Evolutionary conservation across 2,888 invertebrate species (phyloP), one percentile per base, ranked within the genome.

Genomic region (Lasioglossum lativentre): DNA sequence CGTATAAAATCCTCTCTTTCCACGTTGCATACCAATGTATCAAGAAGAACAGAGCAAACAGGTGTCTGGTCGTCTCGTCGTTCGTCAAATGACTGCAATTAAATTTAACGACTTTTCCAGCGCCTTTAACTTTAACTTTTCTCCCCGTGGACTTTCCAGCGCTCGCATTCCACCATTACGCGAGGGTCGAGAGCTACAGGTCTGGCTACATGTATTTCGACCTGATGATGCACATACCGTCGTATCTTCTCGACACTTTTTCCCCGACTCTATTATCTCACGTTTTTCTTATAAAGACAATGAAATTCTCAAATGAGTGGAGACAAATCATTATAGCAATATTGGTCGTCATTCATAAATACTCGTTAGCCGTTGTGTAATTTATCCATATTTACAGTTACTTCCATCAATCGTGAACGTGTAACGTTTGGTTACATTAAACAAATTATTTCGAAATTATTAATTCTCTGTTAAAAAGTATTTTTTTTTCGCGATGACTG

Each of bases 61-160:
- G 93, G 92, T 93, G 93, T 93, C 90, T 89, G 90, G 90, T 71
- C 75, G 83, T 87, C 82, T 89, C 87, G 76, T 75, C 80, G 73
- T 81, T 82, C 82, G 82, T 91, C 89, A 89, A 87, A 90, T 85
- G 86, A 84, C 80, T 73, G 88, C 88, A 90, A 91, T 92, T 92
- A 91, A 92, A 92, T 92, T 91, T 91, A 91, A 92, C 92, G 90
- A 92, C 91, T 90, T 91, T 88, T 86, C 90, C 82, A 78, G 80
- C 86, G 87, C 89, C 89, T 87, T 89, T 89, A 89, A 90, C 89
- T 90, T 83, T 73, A 87, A 83, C 85, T 86, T 80, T 85, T 68
- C 66, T 86, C 83, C 89, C 83, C 34, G 42, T 34, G 38, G 82
- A 75, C 82, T 82, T 81, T 82, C 82, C 78, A 88, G 76, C 83